phyloP scores from a whole-genome alignment of 2,888 invertebrate genomes.

The Nebria salina region DNA sequence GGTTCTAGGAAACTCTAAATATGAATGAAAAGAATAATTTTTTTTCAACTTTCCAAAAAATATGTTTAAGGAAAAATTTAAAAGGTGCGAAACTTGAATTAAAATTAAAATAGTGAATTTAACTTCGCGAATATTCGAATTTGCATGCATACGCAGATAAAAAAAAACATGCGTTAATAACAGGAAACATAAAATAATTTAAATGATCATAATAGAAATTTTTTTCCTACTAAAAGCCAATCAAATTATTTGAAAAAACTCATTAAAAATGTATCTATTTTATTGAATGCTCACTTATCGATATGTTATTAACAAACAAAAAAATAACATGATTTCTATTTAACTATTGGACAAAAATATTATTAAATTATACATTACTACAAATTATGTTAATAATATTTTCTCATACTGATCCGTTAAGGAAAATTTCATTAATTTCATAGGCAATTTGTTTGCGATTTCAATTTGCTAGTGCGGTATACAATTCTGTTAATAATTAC shows the following conservation, averaged over 20 bases:
- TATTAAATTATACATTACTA: neutral
- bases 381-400: neutral
- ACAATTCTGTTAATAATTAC: neutral
- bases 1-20: too few relatives aligned
- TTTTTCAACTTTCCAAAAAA: too few relatives aligned
- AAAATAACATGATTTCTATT: neutral
- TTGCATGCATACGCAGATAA: too few relatives aligned
- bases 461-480: conserved; percentile 8
- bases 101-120: too few relatives aligned
- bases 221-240: too few relatives aligned
- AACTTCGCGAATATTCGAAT: too few relatives aligned
- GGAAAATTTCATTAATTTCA: conserved; percentile 14
- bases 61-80: too few relatives aligned
- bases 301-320: neutral
- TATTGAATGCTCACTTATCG: neutral
- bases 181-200: too few relatives aligned
- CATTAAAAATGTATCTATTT: neutral
- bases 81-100: too few relatives aligned
- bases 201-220: too few relatives aligned
- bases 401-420: neutral
- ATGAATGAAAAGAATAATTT: too few relatives aligned
- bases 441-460: conserved; percentile 16
- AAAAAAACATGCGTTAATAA: too few relatives aligned
- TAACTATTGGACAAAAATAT: neutral
- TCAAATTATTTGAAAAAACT: neutral